Base-by-base conservation (phyloP, 2,113 vertebrate species). In the Cardinalis cardinalis region DNA sequence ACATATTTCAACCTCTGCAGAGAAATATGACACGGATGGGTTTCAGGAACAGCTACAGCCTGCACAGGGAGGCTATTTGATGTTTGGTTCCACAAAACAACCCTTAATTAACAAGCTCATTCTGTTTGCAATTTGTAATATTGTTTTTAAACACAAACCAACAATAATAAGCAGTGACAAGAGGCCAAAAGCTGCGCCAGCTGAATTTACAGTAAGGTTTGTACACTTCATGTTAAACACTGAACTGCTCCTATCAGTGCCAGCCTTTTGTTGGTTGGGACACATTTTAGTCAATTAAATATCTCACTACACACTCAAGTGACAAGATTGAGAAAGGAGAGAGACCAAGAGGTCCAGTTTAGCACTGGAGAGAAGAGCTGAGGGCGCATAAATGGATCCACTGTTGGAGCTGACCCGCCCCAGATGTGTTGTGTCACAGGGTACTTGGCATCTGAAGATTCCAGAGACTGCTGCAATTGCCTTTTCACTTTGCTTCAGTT, bases 1-100 rank as follows among this genome's bases (percentile, higher is more conserved):
- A 97, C 97, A 97, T 96, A 96, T 95, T 97, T 97, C 97, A 97
- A 94, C 92, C 94, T 63, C 85, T 89, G 43, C 24, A 69, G 92
- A 94, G 94, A 58, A 95, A 88, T 40, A 40, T 2, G 16, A 87
- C 87, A 93, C 26, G 8, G 61, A 21, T 40, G 8, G 68, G 79
- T 48, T 95, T 94, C 86, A 81, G 89, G 82, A 89, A 85, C 70
- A 12, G 77, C 92, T 69, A 51, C 70, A 88, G 81, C 85, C 87
- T 79, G 64, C 83, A 89, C 89, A 95, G 75, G 78, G 91, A 88
- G 21, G 13, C 12, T 44, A 29, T 58, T 79, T 60, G n/a, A n/a
- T 40, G 80, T 86, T 92, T 85, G 69, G 78, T 84, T 91, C 75
- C 82, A 53, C 65, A 20, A 49, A 95, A 89, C 56, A 84, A 59